Percentiles rank a stretch among this genome's conserved stretches.
Evolutionary conservation across 2,888 invertebrate genomes (phyloP).

Genomic region (Agonopterix heracliana): DNA sequence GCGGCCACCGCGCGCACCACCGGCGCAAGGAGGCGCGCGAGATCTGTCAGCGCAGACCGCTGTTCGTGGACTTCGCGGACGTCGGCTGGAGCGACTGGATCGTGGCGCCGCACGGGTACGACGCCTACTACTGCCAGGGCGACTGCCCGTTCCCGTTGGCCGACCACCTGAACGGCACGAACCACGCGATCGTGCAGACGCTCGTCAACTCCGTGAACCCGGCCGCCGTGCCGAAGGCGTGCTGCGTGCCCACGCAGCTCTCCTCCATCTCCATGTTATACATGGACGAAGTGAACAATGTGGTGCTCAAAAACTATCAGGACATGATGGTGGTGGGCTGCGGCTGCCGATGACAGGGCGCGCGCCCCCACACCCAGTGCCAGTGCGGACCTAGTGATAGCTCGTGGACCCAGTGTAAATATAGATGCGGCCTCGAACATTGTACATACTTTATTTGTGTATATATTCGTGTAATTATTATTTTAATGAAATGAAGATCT

Average conservation of each 20-base stretch:
- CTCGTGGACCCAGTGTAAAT: constrained; percentile 73
- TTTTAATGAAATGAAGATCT: constrained; percentile 70
- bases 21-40: constrained; percentile 84
- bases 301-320: constrained; percentile 98
- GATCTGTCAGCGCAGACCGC: constrained; percentile 89
- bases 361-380: constrained; percentile 16
- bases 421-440: constrained; percentile 68
- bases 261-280: constrained; percentile 97
- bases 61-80: constrained; percentile 96
- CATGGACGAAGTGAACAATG: constrained; percentile 94
- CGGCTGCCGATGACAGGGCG: constrained; percentile 91
- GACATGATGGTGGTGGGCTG: constrained; percentile 99
- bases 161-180: constrained; percentile 96
- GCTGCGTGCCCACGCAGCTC: constrained; percentile 97
- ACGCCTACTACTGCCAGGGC: constrained; percentile 97
- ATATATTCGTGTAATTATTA: constrained; percentile 73
- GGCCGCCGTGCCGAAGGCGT: constrained; percentile 93
- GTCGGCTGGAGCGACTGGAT: constrained; percentile 99
- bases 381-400: constrained; percentile 64
- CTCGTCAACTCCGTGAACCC: constrained; percentile 96
- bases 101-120: constrained; percentile 96
- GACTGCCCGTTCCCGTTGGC: constrained; percentile 96
- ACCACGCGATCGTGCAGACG: constrained; percentile 99
- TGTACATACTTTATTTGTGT: constrained; percentile 68
- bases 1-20: constrained; percentile 76